Conservation (phyloP, 1,140 invertebrate species). For the Thalassaphorura encarpata region DNA sequence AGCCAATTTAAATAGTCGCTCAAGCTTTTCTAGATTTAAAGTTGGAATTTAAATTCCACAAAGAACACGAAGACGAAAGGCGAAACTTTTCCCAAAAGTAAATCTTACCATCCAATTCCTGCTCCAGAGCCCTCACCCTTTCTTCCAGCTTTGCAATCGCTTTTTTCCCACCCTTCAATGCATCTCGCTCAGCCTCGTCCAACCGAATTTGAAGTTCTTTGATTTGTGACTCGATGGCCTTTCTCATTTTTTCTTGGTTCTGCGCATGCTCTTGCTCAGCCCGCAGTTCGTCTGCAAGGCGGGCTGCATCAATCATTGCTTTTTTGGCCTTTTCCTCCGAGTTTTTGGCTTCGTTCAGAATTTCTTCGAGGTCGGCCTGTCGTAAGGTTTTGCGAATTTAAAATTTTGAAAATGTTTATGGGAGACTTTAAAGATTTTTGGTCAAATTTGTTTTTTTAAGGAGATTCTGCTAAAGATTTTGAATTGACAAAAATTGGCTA, state of each 20-base stretch:
- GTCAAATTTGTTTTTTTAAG: not conserved
- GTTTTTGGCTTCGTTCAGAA: constrained; percentile 90
- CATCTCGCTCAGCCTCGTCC: constrained; percentile 91
- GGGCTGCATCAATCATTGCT: constrained; percentile 93
- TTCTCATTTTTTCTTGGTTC: constrained; percentile 95
- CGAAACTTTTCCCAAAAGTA: too few relatives aligned
- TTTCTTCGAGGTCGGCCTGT: constrained; percentile 86
- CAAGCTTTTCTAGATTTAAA: too few relatives aligned
- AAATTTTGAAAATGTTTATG: not conserved
- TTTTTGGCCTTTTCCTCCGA: constrained; percentile 96
- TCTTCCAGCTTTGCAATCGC: constrained; percentile 94
- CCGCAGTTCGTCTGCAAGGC: constrained; percentile 93
- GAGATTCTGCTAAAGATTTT: not conserved
- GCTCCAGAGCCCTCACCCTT: constrained; percentile 86
- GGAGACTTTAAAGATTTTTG: not conserved
- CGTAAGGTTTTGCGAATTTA: constrained; percentile 18
- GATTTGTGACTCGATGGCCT: constrained; percentile 90
- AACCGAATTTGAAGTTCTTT: constrained; percentile 87
- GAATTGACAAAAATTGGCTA: not conserved
- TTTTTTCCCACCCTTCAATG: constrained; percentile 96
- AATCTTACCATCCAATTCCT: constrained; percentile 91
- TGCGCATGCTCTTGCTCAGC: constrained; percentile 97
- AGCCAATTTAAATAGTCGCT: too few relatives aligned
- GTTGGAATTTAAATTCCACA: not conserved
- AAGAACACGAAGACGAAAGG: constrained; percentile 61